These are phyloP conservation scores for Cheilosia vulpina DNA, from an alignment of 2,888 invertebrate species.

Conservation along the genomic window DNA sequence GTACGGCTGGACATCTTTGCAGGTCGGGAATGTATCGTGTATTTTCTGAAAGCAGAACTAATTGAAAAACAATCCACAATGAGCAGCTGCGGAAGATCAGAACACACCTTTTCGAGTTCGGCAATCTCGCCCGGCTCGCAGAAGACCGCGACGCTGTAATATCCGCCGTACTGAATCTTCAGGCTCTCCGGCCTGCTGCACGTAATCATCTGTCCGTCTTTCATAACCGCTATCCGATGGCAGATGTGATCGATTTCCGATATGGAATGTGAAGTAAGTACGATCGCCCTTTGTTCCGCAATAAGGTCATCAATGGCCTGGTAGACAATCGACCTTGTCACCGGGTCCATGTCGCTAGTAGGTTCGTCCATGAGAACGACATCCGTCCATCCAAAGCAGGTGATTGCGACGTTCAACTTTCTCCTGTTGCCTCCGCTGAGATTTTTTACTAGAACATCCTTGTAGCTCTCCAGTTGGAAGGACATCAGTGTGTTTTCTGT, in stretches of 20 bases:
- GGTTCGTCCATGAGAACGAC: slow-evolving; percentile 91
- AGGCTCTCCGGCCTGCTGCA: slow-evolving; percentile 81
- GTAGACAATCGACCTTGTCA: slow-evolving; percentile 82
- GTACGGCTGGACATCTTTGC: slow-evolving; percentile 80
- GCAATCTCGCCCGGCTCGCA: slow-evolving; percentile 79
- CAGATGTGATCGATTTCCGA: slow-evolving; percentile 83
- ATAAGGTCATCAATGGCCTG: slow-evolving; percentile 81
- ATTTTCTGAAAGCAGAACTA: slow-evolving; percentile 77
- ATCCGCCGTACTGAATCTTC: slow-evolving; percentile 81
- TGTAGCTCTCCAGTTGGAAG: slow-evolving; percentile 82
- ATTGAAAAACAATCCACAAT: not conserved
- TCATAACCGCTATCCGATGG: slow-evolving; percentile 82
- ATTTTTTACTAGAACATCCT: slow-evolving; percentile 82
- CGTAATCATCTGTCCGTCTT: slow-evolving; percentile 82
- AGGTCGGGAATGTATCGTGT: slow-evolving; percentile 77
- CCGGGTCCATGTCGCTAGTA: slow-evolving; percentile 89
- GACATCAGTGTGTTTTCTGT: slow-evolving; percentile 80
- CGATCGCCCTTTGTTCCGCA: slow-evolving; percentile 80
- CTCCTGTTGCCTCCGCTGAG: slow-evolving; percentile 89
- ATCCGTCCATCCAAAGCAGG: slow-evolving; percentile 89
- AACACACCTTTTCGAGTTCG: slow-evolving; percentile 78
- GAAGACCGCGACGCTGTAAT: slow-evolving; percentile 81
- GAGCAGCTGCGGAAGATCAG: no score
- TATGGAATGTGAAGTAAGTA: slow-evolving; percentile 83
- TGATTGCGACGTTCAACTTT: slow-evolving; percentile 90